Evolutionary conservation across 1,140 invertebrate genomes (phyloP).

Genomic region (Drosophila fuyamai): DNA sequence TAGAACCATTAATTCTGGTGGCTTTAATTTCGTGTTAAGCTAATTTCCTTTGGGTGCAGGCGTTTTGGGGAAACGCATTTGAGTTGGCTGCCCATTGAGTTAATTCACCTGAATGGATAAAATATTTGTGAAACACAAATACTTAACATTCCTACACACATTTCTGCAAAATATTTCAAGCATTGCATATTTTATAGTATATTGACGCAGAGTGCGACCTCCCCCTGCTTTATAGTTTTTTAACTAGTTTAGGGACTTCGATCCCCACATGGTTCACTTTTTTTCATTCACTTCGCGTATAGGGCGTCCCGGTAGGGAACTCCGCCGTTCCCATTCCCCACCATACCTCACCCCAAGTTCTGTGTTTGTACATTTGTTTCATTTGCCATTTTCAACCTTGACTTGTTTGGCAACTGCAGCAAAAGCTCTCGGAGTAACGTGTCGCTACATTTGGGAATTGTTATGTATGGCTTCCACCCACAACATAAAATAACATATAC

Average conservation of each 20-base stretch:
- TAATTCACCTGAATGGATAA: conserved; percentile 82
- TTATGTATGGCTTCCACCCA: conserved; percentile 64
- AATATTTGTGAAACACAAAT: conserved; percentile 56
- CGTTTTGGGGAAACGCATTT: conserved; percentile 47
- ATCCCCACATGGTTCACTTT: conserved; percentile 18
- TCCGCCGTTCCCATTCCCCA: background rate
- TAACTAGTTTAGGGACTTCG: conserved; percentile 14
- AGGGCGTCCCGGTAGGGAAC: conserved; percentile 53
- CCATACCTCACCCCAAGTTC: background rate
- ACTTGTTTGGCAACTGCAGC: conserved; percentile 76
- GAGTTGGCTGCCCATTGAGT: conserved; percentile 73
- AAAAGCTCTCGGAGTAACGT: conserved; percentile 56
- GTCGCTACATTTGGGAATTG: conserved; percentile 80
- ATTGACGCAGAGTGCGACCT: conserved; percentile 57
- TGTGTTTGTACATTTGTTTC: conserved; percentile 34
- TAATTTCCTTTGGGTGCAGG: conserved; percentile 80
- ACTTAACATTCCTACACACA: no score
- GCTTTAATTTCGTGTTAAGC: conserved; percentile 71
- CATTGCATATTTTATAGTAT: conserved; percentile 83
- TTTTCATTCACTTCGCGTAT: conserved; percentile 57
- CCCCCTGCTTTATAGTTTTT: conserved; percentile 3
- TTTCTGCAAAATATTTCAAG: conserved; percentile 67
- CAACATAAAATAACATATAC: conserved; percentile 20
- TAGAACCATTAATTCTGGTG: no score
- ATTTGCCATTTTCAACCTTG: conserved; percentile 75